Base-by-base conservation (phyloP, 1,140 invertebrate species). In the Holotrichia oblita region DNA sequence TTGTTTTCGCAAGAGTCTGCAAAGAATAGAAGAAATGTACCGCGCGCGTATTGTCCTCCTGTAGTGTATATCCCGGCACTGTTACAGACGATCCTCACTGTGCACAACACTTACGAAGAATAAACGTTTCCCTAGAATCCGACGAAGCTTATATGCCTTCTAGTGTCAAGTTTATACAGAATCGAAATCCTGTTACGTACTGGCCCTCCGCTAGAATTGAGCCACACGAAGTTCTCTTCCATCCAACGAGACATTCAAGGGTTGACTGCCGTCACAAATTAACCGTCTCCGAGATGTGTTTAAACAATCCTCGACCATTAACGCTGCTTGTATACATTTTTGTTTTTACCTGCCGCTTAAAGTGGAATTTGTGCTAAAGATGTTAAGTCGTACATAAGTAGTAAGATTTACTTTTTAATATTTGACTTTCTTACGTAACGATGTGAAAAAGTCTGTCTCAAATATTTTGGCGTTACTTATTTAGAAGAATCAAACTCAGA, bases 71-170 rank as follows among this genome's bases (percentile, higher is more conserved):
- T 69, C 61, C 61, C 61, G 61, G 61, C 61, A 69, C 61, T 69
- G 22, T 6, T 55, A 55, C 17, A 55, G 48, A 55, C 61, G 61
- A 69, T 69, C 22, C 61, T 69, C 61, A 69, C 61, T 69, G 61
- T 34, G 27, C 61, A 69, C 61, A 17, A 69, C 61, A 69, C 61
- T 69, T 69, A 69, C 61, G 61, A 69, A 69, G 61, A 69, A 69
- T 69, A 69, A 69, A 24, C 61, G 20, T 22, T 69, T 69, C 61
- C 61, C 61, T 69, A 69, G 61, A 69, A 69, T 12, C 61, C 22
- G 61, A 20, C 61, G 61, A 69, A 69, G 61, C 61, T 69, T 69
- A 69, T 69, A 69, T 69, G 61, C 61, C 61, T 69, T 69, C 61
- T 34, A 69, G 61, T 69, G 61, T 69, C 61, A 20, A 34, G 20